Base-by-base conservation (phyloP, 2,797 vertebrate genomes). In the Lacerta bilineata region DNA sequence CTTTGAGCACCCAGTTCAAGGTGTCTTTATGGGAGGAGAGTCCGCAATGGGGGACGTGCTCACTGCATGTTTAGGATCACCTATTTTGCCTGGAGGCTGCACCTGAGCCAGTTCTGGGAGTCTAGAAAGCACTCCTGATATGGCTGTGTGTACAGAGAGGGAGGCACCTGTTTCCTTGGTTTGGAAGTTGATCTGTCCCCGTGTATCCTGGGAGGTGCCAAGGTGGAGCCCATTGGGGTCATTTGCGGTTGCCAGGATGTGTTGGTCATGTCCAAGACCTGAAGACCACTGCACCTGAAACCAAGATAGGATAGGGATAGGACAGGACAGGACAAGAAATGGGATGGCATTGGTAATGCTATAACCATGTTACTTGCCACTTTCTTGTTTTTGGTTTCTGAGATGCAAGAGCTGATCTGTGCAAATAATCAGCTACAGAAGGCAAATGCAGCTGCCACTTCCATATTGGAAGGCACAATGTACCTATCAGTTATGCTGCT, bases 221-320 rank as follows among this genome's bases (percentile, higher is more conserved):
- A 99, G 92, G 15, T 98, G 81, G 90, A 97, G 88, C 33, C 98
- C 96, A 0, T 92, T 95, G 33, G 99, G 98, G 3, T 98, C 96
- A 0, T 97, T 97, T 0, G 97, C 96, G 0, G 95, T 97, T 83
- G 97, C 98, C 11, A 97, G 95, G 91, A 99, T 93, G 76, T 97
- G 95, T 86, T 97, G 95, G 92, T 96, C 96, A 8, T 96, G 97
- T 90, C 95, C 97, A 1, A 99, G 92, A 3, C 98, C 98, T 0
- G 97, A 97, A 0, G 96, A 97, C 96, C 98, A 97, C 96, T 99
- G 98, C 66, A 99, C 98, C 99, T 99, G 95, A 41, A 87, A 50
- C 68, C 87, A 8, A 91, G 84, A 95, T 23, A 93, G 66, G 6
- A 79, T 46, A 41, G 43, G 88, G 84, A 95, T 23, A 93, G 27